phyloP scores from a whole-genome alignment of 2,797 vertebrate genomes.

The Dermochelys coriacea region DNA sequence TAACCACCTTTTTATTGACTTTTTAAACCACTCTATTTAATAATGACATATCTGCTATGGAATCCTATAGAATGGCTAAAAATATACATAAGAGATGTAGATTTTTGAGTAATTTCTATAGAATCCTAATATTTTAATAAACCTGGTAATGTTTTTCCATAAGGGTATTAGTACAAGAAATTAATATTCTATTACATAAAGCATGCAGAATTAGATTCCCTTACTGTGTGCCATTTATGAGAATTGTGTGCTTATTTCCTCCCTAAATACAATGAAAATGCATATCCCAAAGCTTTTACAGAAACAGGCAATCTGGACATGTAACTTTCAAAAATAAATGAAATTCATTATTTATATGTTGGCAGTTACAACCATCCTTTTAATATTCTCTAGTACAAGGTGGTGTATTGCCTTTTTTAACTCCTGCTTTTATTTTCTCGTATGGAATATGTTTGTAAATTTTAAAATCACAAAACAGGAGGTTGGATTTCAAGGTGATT shows the following conservation, averaged over 20 bases:
- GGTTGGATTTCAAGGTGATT: neutral
- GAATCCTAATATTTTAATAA: neutral
- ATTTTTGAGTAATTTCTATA: neutral
- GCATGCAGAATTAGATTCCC: neutral
- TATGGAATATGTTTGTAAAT: neutral
- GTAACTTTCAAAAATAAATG: neutral
- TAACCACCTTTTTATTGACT: neutral
- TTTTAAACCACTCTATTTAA: neutral
- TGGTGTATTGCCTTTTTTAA: neutral
- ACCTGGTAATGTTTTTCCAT: neutral
- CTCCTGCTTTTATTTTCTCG: neutral
- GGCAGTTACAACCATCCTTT: neutral
- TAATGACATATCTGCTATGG: neutral
- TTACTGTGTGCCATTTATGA: neutral
- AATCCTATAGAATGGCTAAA: neutral
- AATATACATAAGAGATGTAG: neutral
- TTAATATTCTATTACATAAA: neutral
- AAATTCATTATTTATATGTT: neutral
- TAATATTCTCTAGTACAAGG: neutral
- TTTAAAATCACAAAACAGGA: neutral
- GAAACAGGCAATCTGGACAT: accelerated
- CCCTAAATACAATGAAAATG: neutral
- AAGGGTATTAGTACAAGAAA: neutral
- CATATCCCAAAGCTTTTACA: neutral
- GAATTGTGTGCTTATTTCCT: neutral